Conservation (phyloP, 2,113 vertebrate genomes). For the Noctilio leporinus region DNA sequence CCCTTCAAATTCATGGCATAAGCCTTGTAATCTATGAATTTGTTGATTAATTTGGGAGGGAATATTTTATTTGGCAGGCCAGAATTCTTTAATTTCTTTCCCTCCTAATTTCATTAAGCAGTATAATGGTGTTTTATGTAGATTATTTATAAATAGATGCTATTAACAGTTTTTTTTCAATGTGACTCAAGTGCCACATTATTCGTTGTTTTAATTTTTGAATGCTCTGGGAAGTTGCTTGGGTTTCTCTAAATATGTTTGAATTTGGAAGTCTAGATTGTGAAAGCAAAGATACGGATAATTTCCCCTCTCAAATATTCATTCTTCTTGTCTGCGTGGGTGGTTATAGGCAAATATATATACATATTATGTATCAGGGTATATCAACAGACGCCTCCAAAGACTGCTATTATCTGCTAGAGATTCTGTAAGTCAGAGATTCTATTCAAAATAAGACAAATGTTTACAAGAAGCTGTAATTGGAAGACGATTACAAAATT, state of each 20-base stretch:
- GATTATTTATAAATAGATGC: conserved; percentile 50
- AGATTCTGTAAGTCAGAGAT: conserved; percentile 67
- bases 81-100: conserved; percentile 62
- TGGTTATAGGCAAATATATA: conserved; percentile 61
- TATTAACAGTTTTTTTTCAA: conserved; percentile 22
- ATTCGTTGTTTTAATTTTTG: not conserved
- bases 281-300: conserved; percentile 51
- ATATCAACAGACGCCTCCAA: conserved; percentile 70
- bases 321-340: conserved; percentile 41
- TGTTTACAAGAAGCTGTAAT: conserved; percentile 68
- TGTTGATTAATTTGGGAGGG: conserved; percentile 69
- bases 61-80: conserved; percentile 62
- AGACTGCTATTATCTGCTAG: conserved; percentile 67
- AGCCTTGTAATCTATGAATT: conserved; percentile 72
- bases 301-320: conserved; percentile 52
- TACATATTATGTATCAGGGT: conserved; percentile 65
- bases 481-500: conserved; percentile 63
- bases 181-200: not conserved
- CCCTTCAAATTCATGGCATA: conserved; percentile 72
- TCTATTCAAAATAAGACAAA: conserved; percentile 68
- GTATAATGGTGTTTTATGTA: conserved; percentile 43
- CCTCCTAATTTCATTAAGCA: conserved; percentile 26
- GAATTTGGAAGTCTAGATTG: conserved; percentile 41
- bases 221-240: not conserved
- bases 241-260: conserved; percentile 40